These are phyloP conservation scores for Teleogryllus oceanicus DNA, from an alignment of 2,888 invertebrate species.

Conservation along the genomic window DNA sequence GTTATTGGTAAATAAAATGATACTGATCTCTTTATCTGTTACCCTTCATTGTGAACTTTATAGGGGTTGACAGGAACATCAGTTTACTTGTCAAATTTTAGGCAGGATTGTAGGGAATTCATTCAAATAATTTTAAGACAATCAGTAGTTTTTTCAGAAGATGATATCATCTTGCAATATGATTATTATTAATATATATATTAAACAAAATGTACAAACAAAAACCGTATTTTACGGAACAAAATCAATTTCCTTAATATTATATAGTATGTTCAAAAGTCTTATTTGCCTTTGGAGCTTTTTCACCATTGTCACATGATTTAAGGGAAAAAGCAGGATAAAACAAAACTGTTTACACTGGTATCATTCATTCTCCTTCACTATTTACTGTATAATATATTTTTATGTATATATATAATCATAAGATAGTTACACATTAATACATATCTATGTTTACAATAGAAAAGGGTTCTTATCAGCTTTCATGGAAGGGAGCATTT, in stretches of 20 bases:
- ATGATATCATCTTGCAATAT: neutral
- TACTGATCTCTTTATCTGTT: no score
- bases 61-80: no score
- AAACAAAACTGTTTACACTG: slow-evolving; percentile 7
- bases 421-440: slow-evolving; percentile 29
- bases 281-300: slow-evolving; percentile 18
- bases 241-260: neutral
- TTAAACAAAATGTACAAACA: slow-evolving; percentile 18
- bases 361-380: slow-evolving; percentile 22
- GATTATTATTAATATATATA: slow-evolving; percentile 18
- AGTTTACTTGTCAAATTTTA: no score
- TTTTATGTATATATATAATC: slow-evolving; percentile 20
- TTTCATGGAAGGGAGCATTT: slow-evolving; percentile 8
- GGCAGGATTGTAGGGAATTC: no score
- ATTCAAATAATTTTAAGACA: no score
- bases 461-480: slow-evolving; percentile 24
- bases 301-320: neutral
- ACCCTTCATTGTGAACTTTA: no score
- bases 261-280: slow-evolving; percentile 18
- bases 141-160: neutral
- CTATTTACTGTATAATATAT: slow-evolving; percentile 32
- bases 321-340: neutral
- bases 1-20: no score
- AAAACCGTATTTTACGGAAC: neutral
- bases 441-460: slow-evolving; percentile 30